Evolutionary conservation across 2,797 vertebrate species (phyloP).

Genomic region (Manis javanica): DNA sequence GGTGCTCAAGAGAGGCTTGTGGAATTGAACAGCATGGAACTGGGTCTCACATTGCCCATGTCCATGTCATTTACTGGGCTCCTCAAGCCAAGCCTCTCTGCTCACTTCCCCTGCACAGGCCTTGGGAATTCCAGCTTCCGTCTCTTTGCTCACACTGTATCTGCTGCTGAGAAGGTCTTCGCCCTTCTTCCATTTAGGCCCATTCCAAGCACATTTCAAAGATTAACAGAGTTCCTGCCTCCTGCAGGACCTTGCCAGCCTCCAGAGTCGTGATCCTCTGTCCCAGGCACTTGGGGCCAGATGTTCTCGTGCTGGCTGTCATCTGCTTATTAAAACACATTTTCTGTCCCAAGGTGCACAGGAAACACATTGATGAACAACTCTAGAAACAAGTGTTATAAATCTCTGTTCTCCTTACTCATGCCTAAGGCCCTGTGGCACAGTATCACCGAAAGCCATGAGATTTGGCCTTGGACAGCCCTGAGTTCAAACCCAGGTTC

Average conservation of each 20-base stretch:
- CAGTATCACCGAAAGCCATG: neutral
- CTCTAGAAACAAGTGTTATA: neutral
- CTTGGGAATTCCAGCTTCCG: neutral
- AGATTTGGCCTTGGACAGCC: neutral
- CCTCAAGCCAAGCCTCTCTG: neutral
- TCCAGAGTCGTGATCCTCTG: fast-evolving
- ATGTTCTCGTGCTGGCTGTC: fast-evolving
- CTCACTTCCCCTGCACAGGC: neutral
- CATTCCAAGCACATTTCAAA: neutral
- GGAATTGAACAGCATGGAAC: neutral
- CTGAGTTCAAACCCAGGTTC: neutral
- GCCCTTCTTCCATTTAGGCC: neutral
- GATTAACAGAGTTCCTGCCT: neutral
- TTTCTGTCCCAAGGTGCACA: neutral
- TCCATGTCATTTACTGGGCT: neutral
- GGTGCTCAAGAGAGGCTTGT: neutral
- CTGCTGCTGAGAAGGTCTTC: neutral
- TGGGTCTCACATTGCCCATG: neutral
- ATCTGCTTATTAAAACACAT: neutral
- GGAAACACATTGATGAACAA: neutral
- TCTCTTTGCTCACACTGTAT: neutral
- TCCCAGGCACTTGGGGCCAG: neutral
- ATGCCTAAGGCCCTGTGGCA: neutral
- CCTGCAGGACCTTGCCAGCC: neutral
- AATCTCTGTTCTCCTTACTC: neutral